Percentiles rank a stretch among this genome's conserved stretches.
These are phyloP conservation scores for Paradoxurus hermaphroditus DNA, from an alignment of 2,113 vertebrate genomes.

Conservation along the genomic window DNA sequence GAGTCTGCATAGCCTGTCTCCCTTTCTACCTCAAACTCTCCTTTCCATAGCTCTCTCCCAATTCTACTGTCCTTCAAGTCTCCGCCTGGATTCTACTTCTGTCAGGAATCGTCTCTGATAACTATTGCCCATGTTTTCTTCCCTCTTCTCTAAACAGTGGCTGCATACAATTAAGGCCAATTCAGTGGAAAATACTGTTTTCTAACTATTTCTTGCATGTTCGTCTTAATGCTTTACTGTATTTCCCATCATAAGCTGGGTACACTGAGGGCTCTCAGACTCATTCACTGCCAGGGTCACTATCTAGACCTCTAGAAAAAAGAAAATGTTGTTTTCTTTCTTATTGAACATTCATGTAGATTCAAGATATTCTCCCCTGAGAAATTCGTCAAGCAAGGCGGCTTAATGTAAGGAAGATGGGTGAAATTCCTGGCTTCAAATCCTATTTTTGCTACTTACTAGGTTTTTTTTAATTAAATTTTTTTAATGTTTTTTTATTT, in stretches of 20 bases:
- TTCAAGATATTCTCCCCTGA: background rate
- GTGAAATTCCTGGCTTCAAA: background rate
- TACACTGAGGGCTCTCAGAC: background rate
- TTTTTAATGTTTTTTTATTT: too few relatives aligned
- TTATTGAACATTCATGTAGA: background rate
- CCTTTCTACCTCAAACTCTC: background rate
- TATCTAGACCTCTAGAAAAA: background rate
- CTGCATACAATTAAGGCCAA: background rate
- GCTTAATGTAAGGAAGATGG: background rate
- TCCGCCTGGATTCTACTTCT: background rate
- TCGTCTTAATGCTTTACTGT: background rate
- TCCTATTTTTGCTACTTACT: background rate
- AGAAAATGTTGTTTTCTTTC: background rate
- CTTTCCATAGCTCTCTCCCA: background rate
- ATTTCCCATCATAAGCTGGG: background rate
- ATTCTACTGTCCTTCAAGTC: background rate
- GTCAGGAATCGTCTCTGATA: background rate
- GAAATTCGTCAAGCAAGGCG: background rate
- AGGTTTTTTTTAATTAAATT: too few relatives aligned
- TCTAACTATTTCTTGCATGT: background rate
- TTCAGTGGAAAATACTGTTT: background rate
- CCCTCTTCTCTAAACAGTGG: background rate
- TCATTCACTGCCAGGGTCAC: background rate
- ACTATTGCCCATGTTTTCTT: background rate
- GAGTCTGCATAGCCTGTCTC: fast-evolving